phyloP scores from a whole-genome alignment of 1,140 invertebrate genomes.

The Stratiolaelaps scimitus region DNA sequence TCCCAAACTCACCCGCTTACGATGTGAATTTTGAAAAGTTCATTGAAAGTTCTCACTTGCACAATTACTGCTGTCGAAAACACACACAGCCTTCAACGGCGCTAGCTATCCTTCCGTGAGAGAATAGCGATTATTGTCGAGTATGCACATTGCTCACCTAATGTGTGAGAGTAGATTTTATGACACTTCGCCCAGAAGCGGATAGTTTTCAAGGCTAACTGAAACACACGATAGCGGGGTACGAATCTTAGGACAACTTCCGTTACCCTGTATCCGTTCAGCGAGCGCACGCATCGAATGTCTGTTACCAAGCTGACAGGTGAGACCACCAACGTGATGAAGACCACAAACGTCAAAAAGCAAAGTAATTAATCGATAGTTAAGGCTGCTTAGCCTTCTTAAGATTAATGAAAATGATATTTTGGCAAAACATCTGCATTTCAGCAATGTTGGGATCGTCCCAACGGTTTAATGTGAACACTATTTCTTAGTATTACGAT shows the following conservation, averaged over 20 bases:
- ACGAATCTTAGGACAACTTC: constrained; percentile 24
- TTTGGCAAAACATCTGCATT: too few species aligned
- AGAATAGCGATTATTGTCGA: too few species aligned
- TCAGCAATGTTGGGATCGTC: too few species aligned
- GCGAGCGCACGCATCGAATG: constrained; percentile 14
- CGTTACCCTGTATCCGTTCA: constrained; percentile 23
- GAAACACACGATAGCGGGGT: constrained; percentile 21
- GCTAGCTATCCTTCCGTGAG: too few species aligned
- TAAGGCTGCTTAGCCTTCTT: neutral
- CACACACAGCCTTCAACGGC: too few species aligned
- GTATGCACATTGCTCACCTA: neutral
- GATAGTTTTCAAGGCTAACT: constrained; percentile 11
- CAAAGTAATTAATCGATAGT: neutral
- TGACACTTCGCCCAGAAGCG: constrained; percentile 27
- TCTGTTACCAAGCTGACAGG: constrained; percentile 14
- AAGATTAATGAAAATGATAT: too few species aligned
- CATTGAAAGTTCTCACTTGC: too few species aligned
- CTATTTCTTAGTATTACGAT: too few species aligned
- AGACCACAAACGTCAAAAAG: neutral
- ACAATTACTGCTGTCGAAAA: too few species aligned
- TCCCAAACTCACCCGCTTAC: too few species aligned
- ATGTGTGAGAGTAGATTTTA: constrained; percentile 19
- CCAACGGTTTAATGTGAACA: too few species aligned
- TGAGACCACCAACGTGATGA: neutral
- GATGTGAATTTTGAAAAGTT: too few species aligned